Evolutionary conservation across 2,888 invertebrate genomes (phyloP).

Genomic region (Pocota personata): DNA sequence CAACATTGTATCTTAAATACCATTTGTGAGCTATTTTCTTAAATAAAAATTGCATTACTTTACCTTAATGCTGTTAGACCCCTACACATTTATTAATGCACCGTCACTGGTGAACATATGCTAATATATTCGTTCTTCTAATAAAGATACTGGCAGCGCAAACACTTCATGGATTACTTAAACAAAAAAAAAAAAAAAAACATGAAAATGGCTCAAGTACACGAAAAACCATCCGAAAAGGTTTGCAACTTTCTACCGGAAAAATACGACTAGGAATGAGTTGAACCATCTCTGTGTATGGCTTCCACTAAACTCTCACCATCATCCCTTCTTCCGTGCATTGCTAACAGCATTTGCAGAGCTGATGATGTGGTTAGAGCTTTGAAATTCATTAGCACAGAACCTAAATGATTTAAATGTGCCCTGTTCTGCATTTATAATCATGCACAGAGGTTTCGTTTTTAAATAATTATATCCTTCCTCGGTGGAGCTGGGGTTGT

Average conservation of each 20-base stretch:
- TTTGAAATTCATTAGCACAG: constrained; percentile 75
- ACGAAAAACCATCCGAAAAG: constrained; percentile 59
- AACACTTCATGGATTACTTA: constrained; percentile 68
- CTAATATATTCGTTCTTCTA: constrained; percentile 31
- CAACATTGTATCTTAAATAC: no score
- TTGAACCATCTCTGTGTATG: not conserved
- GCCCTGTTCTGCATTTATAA: constrained; percentile 74
- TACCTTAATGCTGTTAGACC: not conserved
- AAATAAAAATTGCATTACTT: no score
- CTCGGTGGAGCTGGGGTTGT: constrained; percentile 22
- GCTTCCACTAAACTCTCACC: constrained; percentile 8
- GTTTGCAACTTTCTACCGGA: constrained; percentile 43
- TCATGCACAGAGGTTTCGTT: constrained; percentile 72
- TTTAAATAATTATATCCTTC: constrained; percentile 74
- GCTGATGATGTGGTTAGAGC: constrained; percentile 75
- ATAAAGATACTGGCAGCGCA: constrained; percentile 53
- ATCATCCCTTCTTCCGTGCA: constrained; percentile 3
- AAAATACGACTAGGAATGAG: constrained; percentile 17
- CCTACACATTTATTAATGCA: not conserved
- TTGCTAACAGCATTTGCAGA: constrained; percentile 68
- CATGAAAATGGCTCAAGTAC: constrained; percentile 55
- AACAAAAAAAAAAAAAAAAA: constrained; percentile 46
- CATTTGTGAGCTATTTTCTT: no score
- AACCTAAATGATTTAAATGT: constrained; percentile 74
- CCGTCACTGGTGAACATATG: constrained; percentile 16